phyloP scores from a whole-genome alignment of 2,797 vertebrate genomes.

The Percopsis omiscomaycus region DNA sequence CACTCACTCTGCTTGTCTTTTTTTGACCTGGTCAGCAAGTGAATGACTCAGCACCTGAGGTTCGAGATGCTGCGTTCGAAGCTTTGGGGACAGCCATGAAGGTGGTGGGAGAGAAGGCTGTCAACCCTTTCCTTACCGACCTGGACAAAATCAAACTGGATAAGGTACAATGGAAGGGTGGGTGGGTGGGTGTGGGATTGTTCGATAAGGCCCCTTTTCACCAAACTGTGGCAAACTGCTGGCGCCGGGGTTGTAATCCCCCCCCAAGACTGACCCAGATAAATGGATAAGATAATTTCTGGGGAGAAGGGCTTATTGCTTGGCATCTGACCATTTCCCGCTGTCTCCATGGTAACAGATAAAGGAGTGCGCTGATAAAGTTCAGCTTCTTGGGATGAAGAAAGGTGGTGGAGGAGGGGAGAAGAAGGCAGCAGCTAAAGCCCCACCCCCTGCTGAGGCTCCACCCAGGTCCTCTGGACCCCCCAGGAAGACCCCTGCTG shows the following conservation, averaged over 20 bases:
- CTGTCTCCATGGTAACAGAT: slow-evolving; percentile 76
- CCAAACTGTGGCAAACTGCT: too few species aligned
- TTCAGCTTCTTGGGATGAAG: slow-evolving; percentile 86
- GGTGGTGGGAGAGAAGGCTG: slow-evolving; percentile 94
- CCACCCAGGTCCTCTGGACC: slow-evolving; percentile 74
- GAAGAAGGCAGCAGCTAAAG: slow-evolving; percentile 82
- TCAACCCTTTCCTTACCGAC: slow-evolving; percentile 91
- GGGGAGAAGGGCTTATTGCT: not conserved
- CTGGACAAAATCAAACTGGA: slow-evolving; percentile 97
- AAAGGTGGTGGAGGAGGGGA: slow-evolving; percentile 78
- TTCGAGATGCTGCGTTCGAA: slow-evolving; percentile 96
- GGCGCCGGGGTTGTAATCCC: too few species aligned
- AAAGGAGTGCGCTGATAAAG: slow-evolving; percentile 94
- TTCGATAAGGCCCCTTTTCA: too few species aligned
- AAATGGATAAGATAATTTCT: too few species aligned
- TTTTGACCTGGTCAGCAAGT: slow-evolving; percentile 83
- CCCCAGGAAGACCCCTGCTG: slow-evolving; percentile 78
- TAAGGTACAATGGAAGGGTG: slow-evolving; percentile 73
- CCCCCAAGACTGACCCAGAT: not conserved
- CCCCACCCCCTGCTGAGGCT: slow-evolving; percentile 71
- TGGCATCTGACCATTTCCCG: not conserved
- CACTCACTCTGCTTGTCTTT: not conserved
- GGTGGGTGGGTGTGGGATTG: too few species aligned
- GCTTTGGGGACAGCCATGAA: slow-evolving; percentile 95
- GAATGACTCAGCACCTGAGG: slow-evolving; percentile 94